phyloP scores from a whole-genome alignment of 2,888 invertebrate genomes.

The Cactoblastis cactorum region DNA sequence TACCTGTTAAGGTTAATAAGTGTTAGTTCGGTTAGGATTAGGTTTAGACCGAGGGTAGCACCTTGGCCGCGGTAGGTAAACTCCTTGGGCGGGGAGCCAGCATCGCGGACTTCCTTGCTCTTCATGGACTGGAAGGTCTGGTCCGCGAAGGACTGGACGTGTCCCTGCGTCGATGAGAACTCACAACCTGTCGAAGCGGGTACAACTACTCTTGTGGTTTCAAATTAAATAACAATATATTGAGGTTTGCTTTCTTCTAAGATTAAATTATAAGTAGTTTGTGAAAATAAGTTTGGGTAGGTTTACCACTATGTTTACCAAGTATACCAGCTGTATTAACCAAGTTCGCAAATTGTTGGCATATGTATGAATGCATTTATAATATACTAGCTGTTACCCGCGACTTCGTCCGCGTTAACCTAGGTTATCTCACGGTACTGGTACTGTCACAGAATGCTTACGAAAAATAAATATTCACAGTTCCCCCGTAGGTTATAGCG shows the following conservation, averaged over 20 bases:
- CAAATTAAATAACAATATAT: conserved; percentile 4
- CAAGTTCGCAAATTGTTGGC: no score
- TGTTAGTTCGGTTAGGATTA: conserved; percentile 61
- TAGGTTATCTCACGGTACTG: no score
- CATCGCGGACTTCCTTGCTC: conserved; percentile 88
- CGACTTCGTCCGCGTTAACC: no score
- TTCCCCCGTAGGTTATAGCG: no score
- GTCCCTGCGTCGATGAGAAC: conserved; percentile 72
- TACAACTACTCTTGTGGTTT: conserved; percentile 44
- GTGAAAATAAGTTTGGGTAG: no score
- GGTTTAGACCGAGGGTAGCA: conserved; percentile 44
- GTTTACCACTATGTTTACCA: no score
- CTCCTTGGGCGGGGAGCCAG: conserved; percentile 86
- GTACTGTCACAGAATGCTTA: no score
- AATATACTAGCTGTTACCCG: no score
- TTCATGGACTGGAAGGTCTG: conserved; percentile 89
- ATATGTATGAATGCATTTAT: no score
- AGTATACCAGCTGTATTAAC: no score
- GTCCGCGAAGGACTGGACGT: conserved; percentile 85
- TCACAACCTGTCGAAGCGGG: conserved; percentile 65
- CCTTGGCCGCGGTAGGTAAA: conserved; percentile 72
- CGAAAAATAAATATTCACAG: no score
- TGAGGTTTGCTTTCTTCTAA: not conserved
- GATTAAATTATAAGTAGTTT: not conserved
- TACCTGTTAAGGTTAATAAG: conserved; percentile 64